Percentiles rank a stretch among this genome's conserved stretches.
Conservation (phyloP, 2,888 invertebrate genomes). For the Patella caerulea region DNA sequence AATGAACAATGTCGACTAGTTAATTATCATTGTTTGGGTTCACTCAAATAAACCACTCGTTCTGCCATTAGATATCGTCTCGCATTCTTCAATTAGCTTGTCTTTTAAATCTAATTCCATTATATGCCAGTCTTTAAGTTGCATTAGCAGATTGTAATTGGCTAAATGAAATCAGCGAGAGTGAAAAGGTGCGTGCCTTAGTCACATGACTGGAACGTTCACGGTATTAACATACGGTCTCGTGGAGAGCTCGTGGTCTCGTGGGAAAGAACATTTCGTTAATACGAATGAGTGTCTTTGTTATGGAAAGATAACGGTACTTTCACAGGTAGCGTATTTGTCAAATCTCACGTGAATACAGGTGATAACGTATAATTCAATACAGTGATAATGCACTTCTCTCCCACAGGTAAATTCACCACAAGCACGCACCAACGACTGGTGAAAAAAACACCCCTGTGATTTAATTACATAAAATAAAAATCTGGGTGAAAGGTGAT, state of each 20-base stretch:
- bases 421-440: too few species aligned
- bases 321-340: not conserved
- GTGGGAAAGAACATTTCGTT: not conserved
- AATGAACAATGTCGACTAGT: too few species aligned
- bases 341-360: not conserved
- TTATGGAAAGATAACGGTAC: not conserved
- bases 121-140: not conserved
- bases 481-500: too few species aligned
- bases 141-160: conserved; percentile 10
- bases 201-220: not conserved
- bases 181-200: conserved; percentile 2
- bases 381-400: too few species aligned
- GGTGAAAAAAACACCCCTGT: too few species aligned
- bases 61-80: too few species aligned
- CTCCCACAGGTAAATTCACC: too few species aligned
- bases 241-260: not conserved
- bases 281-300: not conserved
- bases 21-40: too few species aligned
- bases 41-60: too few species aligned
- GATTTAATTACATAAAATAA: too few species aligned
- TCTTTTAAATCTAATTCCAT: conserved; percentile 7
- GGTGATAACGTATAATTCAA: not conserved
- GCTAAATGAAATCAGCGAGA: conserved; percentile 1
- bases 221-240: conserved; percentile 1
- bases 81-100: not conserved